These are phyloP conservation scores for Poliocrania exsul DNA, from an alignment of 2,797 vertebrate genomes.

Conservation along the genomic window DNA sequence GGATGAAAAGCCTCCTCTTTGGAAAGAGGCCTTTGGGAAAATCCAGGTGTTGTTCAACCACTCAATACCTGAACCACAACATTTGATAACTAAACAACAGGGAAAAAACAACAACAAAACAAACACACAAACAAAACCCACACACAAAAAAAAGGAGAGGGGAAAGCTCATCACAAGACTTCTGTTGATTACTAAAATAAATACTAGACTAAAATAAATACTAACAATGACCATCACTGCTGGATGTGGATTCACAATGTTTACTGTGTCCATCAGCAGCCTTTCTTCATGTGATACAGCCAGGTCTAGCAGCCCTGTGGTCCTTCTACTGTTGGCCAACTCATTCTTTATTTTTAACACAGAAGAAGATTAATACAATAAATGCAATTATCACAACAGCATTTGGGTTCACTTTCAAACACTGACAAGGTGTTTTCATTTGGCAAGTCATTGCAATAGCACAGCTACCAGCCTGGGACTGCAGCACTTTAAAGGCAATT, in stretches of 20 bases:
- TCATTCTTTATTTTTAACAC: neutral
- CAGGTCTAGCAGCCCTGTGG: neutral
- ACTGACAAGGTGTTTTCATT: neutral
- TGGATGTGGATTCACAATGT: neutral
- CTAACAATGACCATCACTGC: neutral
- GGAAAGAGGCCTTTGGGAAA: neutral
- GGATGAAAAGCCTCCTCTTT: neutral
- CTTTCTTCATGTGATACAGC: neutral
- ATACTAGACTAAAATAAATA: neutral
- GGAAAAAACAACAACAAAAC: no score
- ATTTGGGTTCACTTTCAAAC: neutral
- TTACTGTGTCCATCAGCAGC: neutral
- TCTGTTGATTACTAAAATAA: neutral
- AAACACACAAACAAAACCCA: rapidly evolving
- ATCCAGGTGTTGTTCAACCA: neutral
- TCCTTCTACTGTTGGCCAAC: neutral
- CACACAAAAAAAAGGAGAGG: neutral
- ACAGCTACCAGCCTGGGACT: neutral
- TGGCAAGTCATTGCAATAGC: neutral
- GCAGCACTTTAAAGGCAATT: neutral
- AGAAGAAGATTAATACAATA: neutral
- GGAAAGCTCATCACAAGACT: neutral
- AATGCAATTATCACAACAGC: neutral
- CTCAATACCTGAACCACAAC: neutral
- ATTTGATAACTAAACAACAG: neutral